Conservation (phyloP, 2,797 vertebrate genomes). For the Aldrovandia affinis region DNA sequence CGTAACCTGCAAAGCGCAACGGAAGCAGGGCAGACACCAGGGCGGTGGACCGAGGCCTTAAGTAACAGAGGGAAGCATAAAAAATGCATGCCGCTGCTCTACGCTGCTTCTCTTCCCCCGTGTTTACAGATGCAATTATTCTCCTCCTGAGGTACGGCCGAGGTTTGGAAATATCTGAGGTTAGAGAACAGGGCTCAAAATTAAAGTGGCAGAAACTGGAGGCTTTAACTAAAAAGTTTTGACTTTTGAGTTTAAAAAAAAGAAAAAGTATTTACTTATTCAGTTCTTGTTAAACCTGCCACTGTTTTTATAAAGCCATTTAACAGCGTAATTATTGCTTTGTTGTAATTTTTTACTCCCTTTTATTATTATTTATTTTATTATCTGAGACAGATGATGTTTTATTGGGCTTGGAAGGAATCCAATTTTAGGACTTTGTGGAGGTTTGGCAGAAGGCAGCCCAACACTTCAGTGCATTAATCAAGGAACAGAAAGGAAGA, state of each 20-base stretch:
- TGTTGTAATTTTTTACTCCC: conserved; percentile 1
- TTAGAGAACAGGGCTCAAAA: neutral
- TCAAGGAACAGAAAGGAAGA: neutral
- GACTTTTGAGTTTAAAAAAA: too few relatives aligned
- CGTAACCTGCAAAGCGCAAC: conserved; percentile 18
- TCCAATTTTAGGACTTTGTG: neutral
- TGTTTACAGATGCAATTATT: conserved; percentile 28
- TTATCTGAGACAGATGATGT: neutral
- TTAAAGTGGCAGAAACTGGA: neutral
- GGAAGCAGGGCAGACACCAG: conserved; percentile 25
- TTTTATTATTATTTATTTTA: too few relatives aligned
- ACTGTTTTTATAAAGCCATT: neutral
- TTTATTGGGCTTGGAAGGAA: neutral
- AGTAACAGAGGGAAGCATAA: conserved; percentile 38
- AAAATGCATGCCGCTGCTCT: conserved; percentile 51
- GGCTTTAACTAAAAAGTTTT: neutral
- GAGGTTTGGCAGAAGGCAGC: neutral
- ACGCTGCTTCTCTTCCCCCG: conserved; percentile 28
- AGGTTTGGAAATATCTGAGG: neutral
- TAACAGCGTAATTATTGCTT: neutral
- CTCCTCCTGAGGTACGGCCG: conserved; percentile 4
- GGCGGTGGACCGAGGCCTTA: conserved; percentile 17
- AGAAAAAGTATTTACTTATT: too few relatives aligned
- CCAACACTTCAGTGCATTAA: neutral
- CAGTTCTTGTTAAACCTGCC: neutral